These are phyloP conservation scores for Forpus xanthops DNA, from an alignment of 2,797 vertebrate genomes.

Conservation along the genomic window DNA sequence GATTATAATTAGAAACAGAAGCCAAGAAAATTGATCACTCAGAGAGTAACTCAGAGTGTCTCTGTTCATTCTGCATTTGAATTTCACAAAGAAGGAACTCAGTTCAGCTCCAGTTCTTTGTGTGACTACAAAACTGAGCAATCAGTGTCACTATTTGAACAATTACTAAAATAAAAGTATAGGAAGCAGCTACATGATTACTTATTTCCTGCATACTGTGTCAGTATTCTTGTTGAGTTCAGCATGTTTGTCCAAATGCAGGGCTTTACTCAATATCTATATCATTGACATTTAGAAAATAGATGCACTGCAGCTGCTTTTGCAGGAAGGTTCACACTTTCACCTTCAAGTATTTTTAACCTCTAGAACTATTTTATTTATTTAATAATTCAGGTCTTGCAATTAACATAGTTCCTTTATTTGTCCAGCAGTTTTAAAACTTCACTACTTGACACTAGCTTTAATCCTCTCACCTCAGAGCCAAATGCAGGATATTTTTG, in stretches of 20 bases:
- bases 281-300: neutral
- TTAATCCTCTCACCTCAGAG: neutral
- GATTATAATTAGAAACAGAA: neutral
- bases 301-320: neutral
- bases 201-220: neutral
- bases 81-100: neutral
- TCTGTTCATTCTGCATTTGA: neutral
- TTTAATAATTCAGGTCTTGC: neutral
- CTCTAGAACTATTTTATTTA: neutral
- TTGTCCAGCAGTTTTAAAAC: neutral
- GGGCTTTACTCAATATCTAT: neutral
- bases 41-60: neutral
- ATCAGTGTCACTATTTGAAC: slow-evolving; percentile 15
- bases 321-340: neutral
- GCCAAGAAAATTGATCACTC: accelerated
- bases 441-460: neutral
- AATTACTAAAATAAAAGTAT: slow-evolving; percentile 10
- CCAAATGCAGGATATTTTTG: neutral
- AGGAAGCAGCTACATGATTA: slow-evolving; percentile 10
- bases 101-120: neutral
- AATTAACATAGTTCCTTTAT: neutral
- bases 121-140: neutral
- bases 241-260: neutral
- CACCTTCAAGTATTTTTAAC: neutral
- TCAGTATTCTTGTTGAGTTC: slow-evolving; percentile 14